These are phyloP conservation scores for Silurus lanzhouensis DNA, from an alignment of 2,797 vertebrate genomes.

Conservation along the genomic window DNA sequence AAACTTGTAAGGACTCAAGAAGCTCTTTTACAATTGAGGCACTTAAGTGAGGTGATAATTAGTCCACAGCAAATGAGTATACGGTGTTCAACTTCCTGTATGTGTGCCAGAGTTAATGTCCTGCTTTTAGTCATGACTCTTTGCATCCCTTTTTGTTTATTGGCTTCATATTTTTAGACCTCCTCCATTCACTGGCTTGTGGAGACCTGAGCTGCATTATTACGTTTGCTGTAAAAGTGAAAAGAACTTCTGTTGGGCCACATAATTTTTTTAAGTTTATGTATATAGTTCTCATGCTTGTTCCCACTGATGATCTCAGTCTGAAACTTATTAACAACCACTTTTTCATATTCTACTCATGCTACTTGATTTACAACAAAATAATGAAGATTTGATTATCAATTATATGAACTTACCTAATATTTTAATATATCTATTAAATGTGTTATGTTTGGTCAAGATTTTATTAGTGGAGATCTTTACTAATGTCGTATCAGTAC, in stretches of 20 bases:
- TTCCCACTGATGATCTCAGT: too few species aligned
- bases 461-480: not conserved
- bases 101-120: constrained; percentile 23
- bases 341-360: not conserved
- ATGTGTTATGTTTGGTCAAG: not conserved
- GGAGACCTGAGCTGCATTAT: not conserved
- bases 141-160: constrained; percentile 3
- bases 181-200: not conserved
- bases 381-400: not conserved
- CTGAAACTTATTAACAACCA: too few species aligned
- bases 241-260: not conserved
- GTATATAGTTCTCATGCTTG: too few species aligned
- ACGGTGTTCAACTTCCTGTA: constrained; percentile 42
- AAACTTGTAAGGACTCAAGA: constrained; percentile 47
- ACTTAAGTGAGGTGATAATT: constrained; percentile 51
- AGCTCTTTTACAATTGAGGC: constrained; percentile 52
- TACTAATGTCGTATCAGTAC: not conserved
- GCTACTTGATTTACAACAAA: not conserved
- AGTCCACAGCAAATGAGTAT: constrained; percentile 38
- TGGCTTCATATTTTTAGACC: constrained; percentile 19
- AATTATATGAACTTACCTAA: not conserved
- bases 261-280: not conserved
- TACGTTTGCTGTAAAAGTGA: not conserved
- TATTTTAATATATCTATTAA: not conserved
- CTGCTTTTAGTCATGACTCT: constrained; percentile 13